These are phyloP conservation scores for Nemoura dubitans DNA, from an alignment of 2,888 invertebrate genomes.

Conservation along the genomic window DNA sequence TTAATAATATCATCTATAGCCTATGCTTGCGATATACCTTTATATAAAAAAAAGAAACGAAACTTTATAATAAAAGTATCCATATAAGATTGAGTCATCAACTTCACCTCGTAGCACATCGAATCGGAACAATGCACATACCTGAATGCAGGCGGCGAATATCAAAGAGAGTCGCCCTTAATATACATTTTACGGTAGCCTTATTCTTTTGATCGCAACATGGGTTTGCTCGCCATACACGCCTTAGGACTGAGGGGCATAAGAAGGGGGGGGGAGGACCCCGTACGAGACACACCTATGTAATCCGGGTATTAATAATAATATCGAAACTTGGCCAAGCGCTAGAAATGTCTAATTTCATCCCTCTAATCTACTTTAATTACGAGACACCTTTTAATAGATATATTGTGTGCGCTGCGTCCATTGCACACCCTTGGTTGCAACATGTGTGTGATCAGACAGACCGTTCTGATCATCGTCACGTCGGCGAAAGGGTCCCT, in stretches of 20 bases:
- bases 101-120: not conserved
- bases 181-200: constrained; percentile 25
- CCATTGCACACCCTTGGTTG: not conserved
- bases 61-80: not conserved
- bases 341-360: not conserved
- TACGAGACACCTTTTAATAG: not conserved
- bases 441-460: not conserved
- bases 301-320: not conserved
- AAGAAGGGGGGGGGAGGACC: not conserved
- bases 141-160: constrained; percentile 17
- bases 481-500: not conserved
- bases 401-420: not conserved
- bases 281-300: not conserved
- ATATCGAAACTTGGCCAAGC: not conserved
- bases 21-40: not conserved
- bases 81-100: not conserved
- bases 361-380: not conserved
- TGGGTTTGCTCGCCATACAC: not conserved
- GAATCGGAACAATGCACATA: constrained; percentile 13
- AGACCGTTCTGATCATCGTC: too few species aligned
- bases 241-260: too few species aligned
- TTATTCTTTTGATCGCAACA: not conserved
- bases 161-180: constrained; percentile 27
- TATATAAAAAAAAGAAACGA: not conserved
- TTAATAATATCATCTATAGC: not conserved